Conservation (phyloP, 2,888 invertebrate genomes). For the Trachelus troglodyta region DNA sequence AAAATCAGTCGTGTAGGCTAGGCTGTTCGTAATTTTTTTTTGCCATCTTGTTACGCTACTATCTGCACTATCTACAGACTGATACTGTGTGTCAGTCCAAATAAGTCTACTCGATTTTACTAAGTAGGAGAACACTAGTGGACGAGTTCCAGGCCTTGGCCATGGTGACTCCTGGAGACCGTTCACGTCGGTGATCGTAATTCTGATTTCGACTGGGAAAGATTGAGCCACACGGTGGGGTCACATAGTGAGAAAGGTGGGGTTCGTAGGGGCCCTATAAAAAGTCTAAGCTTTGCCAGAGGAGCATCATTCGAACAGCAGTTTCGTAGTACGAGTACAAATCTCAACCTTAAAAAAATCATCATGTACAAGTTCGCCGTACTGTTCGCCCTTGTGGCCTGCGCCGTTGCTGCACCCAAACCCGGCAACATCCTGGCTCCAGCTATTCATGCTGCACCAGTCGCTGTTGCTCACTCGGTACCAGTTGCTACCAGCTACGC, state of each 20-base stretch:
- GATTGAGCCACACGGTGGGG: slow-evolving; percentile 5
- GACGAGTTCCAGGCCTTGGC: no score
- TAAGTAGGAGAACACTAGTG: no score
- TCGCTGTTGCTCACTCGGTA: slow-evolving; percentile 68
- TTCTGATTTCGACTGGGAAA: not conserved
- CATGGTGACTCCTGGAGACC: no score
- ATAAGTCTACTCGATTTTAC: no score
- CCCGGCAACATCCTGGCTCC: slow-evolving; percentile 30
- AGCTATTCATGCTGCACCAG: slow-evolving; percentile 44
- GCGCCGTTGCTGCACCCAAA: slow-evolving; percentile 64
- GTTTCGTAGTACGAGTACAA: slow-evolving; percentile 3
- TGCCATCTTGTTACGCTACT: no score
- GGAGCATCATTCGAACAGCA: slow-evolving; percentile 39
- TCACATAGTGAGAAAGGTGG: slow-evolving; percentile 10
- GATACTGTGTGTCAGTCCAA: no score
- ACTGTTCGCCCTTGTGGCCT: slow-evolving; percentile 48
- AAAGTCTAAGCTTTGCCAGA: slow-evolving; percentile 26
- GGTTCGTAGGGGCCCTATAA: slow-evolving; percentile 38
- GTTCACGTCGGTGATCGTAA: not conserved
- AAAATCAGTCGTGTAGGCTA: no score
- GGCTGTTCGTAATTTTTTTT: no score
- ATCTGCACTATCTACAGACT: no score
- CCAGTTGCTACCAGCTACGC: slow-evolving; percentile 73
- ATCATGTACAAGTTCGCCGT: slow-evolving; percentile 43
- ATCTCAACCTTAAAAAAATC: not conserved